A percentile compares a stretch with the other conserved stretches of the same genome.
Evolutionary conservation across 2,113 vertebrate species (phyloP).

Genomic region (Archocentrus centrarchus): DNA sequence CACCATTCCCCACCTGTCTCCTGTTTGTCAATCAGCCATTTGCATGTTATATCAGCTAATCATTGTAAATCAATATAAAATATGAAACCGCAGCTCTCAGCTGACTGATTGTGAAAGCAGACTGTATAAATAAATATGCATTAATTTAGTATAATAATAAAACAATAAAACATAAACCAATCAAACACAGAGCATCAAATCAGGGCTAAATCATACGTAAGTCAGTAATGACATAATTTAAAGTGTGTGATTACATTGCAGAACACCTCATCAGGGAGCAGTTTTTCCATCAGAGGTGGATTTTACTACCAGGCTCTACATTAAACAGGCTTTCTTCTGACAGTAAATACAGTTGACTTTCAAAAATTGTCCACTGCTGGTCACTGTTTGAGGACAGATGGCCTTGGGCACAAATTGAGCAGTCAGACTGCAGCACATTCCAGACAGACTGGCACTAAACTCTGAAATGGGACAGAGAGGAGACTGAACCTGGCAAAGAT

Average conservation of each 20-base stretch:
- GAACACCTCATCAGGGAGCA: neutral
- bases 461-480: constrained; percentile 22
- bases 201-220: neutral
- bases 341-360: constrained; percentile 33
- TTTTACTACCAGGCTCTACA: too few species aligned
- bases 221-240: neutral
- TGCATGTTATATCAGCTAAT: too few species aligned
- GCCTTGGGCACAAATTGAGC: constrained; percentile 34
- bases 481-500: constrained; percentile 7
- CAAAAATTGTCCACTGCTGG: constrained; percentile 25
- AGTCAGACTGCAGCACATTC: neutral
- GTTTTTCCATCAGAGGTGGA: neutral
- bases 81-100: neutral
- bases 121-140: neutral
- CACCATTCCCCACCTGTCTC: neutral
- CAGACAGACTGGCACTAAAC: constrained; percentile 31
- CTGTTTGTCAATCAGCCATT: neutral
- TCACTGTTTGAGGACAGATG: constrained; percentile 39
- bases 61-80: neutral
- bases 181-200: neutral
- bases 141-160: neutral
- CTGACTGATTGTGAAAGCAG: neutral
- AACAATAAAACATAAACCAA: neutral
- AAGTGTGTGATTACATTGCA: neutral
- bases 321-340: neutral